Evolutionary conservation across 2,797 vertebrate genomes (phyloP).

Genomic region (Nothura maculosa): DNA sequence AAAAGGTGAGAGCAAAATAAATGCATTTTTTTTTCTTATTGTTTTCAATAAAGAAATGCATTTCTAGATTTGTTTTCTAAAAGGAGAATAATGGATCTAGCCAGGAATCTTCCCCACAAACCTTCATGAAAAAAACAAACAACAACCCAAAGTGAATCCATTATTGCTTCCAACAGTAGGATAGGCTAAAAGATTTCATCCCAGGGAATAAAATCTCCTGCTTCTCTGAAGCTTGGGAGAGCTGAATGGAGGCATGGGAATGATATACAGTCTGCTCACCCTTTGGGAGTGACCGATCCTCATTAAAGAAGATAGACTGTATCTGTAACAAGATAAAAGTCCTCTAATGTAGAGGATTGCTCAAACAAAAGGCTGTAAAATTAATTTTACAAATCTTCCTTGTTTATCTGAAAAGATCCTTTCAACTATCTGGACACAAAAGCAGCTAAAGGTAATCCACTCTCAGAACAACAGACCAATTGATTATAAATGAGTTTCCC

Average conservation of each 20-base stretch:
- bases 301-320: neutral
- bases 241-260: neutral
- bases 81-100: neutral
- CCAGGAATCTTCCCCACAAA: neutral
- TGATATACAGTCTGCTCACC: neutral
- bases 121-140: neutral
- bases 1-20: neutral
- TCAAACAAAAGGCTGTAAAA: neutral
- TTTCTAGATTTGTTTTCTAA: neutral
- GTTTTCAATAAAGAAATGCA: neutral
- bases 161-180: neutral
- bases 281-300: neutral
- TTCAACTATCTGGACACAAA: neutral
- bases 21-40: neutral
- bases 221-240: neutral
- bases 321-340: neutral
- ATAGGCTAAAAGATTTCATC: neutral
- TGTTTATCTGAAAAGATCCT: neutral
- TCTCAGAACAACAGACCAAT: neutral
- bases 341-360: neutral
- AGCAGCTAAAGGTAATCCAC: neutral
- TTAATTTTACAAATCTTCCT: neutral
- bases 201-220: neutral
- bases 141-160: neutral
- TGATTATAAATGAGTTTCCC: neutral